Base-by-base conservation (phyloP, 1,140 invertebrate genomes). In the Bombus waltoni region DNA sequence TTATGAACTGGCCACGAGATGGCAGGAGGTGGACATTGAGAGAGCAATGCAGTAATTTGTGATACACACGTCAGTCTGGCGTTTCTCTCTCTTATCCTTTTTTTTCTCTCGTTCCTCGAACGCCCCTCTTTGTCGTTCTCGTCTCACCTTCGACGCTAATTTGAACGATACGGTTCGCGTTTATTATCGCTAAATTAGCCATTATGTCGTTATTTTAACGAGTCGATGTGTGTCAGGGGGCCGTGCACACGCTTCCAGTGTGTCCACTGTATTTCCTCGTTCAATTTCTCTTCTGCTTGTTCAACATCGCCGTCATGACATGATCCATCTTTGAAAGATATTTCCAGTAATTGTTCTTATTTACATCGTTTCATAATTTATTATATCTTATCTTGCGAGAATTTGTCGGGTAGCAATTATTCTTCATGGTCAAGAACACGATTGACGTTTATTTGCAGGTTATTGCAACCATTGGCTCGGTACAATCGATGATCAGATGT, bases 121-220 rank as follows among this genome's bases (percentile, higher is more conserved):
- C 44, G 59, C 25, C 72, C 38, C 79, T 82, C 66, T 74, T 35
- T 70, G 73, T 87, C 85, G 59, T 78, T 88, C 89, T 91, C 91
- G 92, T 93, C 94, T 95, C 94, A 95, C 94, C 95, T 95, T 95
- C 94, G 93, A 94, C 92, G 93, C 90, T 95, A 95, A 95, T 95
- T 95, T 93, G 94, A 94, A 93, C 94, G 92, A 94, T 94, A 94
- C 92, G 91, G 90, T 94, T 94, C 92, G 93, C 93, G 92, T 93
- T 95, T 94, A 95, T 95, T 95, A 95, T 95, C 94, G 91, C 92
- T 95, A 94, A 95, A 95, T 95, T 95, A 95, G 94, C 94, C 88
- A 95, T 95, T 95, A 95, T 94, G 94, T 95, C 93, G 93, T 95
- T 95, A 95, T 95, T 95, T 95, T 95, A 95, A 95, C 95, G 92